Evolutionary conservation across 2,888 invertebrate genomes (phyloP), one percentile per base, ranked within the genome.

Genomic region (Caenorhabditis wallacei): DNA sequence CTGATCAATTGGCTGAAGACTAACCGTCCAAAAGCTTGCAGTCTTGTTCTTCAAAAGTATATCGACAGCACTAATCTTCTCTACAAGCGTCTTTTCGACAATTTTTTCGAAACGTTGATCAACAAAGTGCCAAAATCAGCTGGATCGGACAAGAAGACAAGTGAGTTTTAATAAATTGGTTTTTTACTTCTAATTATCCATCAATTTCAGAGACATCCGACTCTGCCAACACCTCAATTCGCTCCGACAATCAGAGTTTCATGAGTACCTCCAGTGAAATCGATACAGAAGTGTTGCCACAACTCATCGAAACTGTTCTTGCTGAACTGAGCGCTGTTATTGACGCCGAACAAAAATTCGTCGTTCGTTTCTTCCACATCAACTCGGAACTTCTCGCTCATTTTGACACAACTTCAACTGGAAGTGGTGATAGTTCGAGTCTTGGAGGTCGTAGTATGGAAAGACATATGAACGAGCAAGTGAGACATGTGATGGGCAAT

Each of bases 271-370:
- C 70, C 11, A 84, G 80, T 71, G 84, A 84, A 43, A 68, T 80
- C 13, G 84, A 84, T 71, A 76, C 40, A 30, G 80, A 84, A 18
- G 64, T 72, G 8, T 26, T 80, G 1, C 82, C 79, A 0, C 84
- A 95, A 81, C 94, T 96, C 66, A 93, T 96, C 78, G 96, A 96
- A 92, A 95, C 95, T 92, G 95, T 97, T 69, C 94, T 99, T 79
- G 95, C 95, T 18, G 95, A 96, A 92, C 94, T 98, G 85, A 97
- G 97, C 92, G 95, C 96, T 3, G 95, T 97, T 72, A 97, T 97
- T 92, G 94, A 97, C 86, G 95, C 96, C 26, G 98, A 98, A 92
- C 97, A 98, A 93, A 95, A 96, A 88, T 98, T 98, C 93, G 97
- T 97, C 92, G 95, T 96, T 20, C 94, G 95, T 82, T 98, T 98